Evolutionary conservation across 2,113 vertebrate genomes (phyloP).

Genomic region (Nothoprocta perdicaria): DNA sequence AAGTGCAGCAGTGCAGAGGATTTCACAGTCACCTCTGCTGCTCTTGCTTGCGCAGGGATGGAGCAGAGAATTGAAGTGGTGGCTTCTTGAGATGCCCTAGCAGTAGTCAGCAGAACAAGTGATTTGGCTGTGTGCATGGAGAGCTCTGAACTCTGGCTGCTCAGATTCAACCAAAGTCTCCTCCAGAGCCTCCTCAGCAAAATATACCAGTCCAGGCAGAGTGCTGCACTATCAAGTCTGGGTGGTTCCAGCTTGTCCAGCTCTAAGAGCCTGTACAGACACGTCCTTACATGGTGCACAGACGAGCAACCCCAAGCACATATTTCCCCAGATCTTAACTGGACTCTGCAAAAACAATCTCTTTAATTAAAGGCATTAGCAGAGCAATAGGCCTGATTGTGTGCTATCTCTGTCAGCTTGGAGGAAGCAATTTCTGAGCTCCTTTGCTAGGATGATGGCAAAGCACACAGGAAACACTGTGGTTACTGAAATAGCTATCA

Average conservation of each 20-base stretch:
- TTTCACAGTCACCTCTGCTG: not conserved
- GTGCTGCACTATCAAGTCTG: not conserved
- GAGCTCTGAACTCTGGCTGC: not conserved
- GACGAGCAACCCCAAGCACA: not conserved
- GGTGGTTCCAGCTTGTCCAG: not conserved
- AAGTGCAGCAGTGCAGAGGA: too few relatives aligned
- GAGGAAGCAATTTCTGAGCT: not conserved
- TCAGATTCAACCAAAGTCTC: not conserved
- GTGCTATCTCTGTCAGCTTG: not conserved
- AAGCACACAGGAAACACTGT: not conserved
- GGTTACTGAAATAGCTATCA: not conserved
- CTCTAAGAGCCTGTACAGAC: not conserved
- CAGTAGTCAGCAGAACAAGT: not conserved
- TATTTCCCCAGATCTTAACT: not conserved
- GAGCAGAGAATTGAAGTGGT: not conserved
- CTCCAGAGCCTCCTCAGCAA: not conserved
- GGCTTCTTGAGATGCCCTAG: not conserved
- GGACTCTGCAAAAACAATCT: not conserved
- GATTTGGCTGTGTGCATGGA: accelerated
- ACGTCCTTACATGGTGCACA: not conserved
- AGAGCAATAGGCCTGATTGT: not conserved
- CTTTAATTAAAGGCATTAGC: not conserved
- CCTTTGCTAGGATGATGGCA: not conserved
- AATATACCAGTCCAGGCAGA: not conserved
- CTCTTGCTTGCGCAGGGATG: not conserved